Conservation (phyloP, 2,797 vertebrate genomes). For the Atherinosoma microstoma region DNA sequence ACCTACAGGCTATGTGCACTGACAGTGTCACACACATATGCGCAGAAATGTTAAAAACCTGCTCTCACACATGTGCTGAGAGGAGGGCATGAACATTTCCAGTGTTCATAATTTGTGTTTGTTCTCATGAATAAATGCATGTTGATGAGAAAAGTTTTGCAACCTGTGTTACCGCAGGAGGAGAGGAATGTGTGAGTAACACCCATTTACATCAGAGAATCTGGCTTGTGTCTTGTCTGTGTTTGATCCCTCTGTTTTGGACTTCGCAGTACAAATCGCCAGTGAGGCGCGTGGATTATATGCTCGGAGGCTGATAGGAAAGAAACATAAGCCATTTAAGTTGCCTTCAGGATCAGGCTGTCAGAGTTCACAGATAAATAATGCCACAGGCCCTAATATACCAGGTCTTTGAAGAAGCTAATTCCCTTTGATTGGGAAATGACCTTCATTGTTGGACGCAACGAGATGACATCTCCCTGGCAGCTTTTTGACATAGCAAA, state of each 20-base stretch:
- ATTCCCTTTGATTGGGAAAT: conserved; percentile 77
- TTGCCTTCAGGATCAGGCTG: conserved; percentile 68
- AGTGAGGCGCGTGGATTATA: conserved; percentile 65
- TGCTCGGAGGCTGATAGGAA: conserved; percentile 39
- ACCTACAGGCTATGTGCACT: conserved; percentile 75
- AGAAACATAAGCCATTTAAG: conserved; percentile 63
- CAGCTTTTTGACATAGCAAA: conserved; percentile 57
- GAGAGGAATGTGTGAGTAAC: conserved; percentile 25
- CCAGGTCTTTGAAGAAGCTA: conserved; percentile 71
- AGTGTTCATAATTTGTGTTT: conserved; percentile 62
- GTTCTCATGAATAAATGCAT: conserved; percentile 74
- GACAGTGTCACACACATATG: conserved; percentile 59
- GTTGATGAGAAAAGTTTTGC: conserved; percentile 67
- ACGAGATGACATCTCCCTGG: conserved; percentile 73
- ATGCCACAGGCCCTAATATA: conserved; percentile 67
- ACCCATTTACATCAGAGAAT: conserved; percentile 31
- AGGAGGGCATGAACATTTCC: conserved; percentile 63
- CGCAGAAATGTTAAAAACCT: conserved; percentile 44
- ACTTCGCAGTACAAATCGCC: conserved; percentile 45
- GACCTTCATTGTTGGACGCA: conserved; percentile 78
- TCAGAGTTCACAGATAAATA: conserved; percentile 70
- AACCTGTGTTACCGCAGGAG: conserved; percentile 22
- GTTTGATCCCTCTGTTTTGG: conserved; percentile 53
- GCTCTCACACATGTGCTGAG: conserved; percentile 45
- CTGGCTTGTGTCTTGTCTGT: conserved; percentile 18